Percentiles rank a stretch among this genome's conserved stretches.
Conservation (phyloP, 92 coral and sea anemone genomes). For the Porites cylindrica region DNA sequence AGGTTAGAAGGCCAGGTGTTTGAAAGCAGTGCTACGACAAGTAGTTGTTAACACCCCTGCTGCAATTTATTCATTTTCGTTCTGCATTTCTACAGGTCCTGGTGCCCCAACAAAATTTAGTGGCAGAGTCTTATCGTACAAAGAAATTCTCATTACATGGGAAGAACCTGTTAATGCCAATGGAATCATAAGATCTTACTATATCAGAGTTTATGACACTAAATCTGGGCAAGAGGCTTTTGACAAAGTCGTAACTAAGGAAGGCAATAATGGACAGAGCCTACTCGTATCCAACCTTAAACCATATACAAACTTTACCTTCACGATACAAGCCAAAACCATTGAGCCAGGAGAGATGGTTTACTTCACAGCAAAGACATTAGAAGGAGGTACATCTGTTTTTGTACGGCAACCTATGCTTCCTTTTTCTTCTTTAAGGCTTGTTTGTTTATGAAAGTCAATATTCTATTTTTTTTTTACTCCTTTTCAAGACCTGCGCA, state of each 20-base stretch:
- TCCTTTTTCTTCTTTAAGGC: too few species aligned
- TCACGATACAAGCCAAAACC: slow-evolving; percentile 59
- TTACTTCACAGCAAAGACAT: slow-evolving; percentile 41
- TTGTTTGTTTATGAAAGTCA: too few species aligned
- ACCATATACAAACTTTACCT: slow-evolving; percentile 54
- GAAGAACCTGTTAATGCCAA: slow-evolving; percentile 49
- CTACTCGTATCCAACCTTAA: not conserved
- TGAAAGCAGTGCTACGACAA: too few species aligned
- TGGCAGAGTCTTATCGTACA: slow-evolving; percentile 12
- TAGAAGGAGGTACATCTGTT: slow-evolving; percentile 62
- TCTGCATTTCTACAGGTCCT: slow-evolving; percentile 13
- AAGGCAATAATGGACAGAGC: too few species aligned
- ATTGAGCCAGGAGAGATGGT: slow-evolving; percentile 47
- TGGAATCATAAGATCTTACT: slow-evolving; percentile 62
- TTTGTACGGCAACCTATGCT: too few species aligned
- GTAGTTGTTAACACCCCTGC: not conserved
- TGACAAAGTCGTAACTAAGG: too few species aligned
- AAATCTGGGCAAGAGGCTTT: too few species aligned
- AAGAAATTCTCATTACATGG: slow-evolving; percentile 49
- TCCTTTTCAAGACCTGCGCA: too few species aligned
- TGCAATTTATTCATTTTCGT: too few species aligned
- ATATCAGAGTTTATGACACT: too few species aligned
- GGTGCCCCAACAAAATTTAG: slow-evolving; percentile 40
- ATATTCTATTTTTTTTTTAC: too few species aligned
- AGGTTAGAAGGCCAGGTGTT: too few species aligned